These are phyloP conservation scores for Marmota monax DNA, from an alignment of 2,113 vertebrate genomes.

Conservation along the genomic window DNA sequence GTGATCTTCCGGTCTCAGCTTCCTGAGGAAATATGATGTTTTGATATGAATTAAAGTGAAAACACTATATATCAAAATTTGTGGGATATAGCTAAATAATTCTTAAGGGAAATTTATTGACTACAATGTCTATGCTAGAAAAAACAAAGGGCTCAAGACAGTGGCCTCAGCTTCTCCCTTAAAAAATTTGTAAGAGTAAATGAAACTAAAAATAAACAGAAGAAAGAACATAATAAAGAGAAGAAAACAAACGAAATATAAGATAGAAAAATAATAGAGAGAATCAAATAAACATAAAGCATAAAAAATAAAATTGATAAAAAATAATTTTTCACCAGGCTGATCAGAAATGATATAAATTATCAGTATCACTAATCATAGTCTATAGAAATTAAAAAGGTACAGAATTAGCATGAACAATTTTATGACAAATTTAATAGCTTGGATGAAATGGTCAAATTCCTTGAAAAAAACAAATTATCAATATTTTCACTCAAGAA, in stretches of 20 bases:
- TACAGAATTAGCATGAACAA: not conserved
- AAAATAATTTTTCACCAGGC: not conserved
- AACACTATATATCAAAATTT: not conserved
- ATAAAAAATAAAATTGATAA: not conserved
- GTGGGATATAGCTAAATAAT: not conserved
- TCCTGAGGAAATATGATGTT: not conserved
- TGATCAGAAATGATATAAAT: not conserved
- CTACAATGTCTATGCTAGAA: not conserved
- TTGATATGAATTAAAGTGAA: not conserved
- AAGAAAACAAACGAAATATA: not conserved
- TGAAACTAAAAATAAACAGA: not conserved
- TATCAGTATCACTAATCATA: not conserved
- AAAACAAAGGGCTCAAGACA: not conserved
- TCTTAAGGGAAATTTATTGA: not conserved
- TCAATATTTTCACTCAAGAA: not conserved
- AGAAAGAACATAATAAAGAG: not conserved
- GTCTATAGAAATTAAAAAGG: not conserved
- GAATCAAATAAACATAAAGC: not conserved
- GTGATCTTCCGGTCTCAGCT: no score
- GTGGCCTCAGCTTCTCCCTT: not conserved
- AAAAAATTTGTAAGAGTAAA: not conserved
- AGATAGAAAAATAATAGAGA: not conserved
- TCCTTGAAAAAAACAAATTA: not conserved
- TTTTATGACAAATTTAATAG: not conserved
- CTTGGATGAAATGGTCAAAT: not conserved